Percentiles rank a stretch among this genome's conserved stretches.
Evolutionary conservation across 1,140 invertebrate species (phyloP).

Genomic region (Drosophila ohnishii): DNA sequence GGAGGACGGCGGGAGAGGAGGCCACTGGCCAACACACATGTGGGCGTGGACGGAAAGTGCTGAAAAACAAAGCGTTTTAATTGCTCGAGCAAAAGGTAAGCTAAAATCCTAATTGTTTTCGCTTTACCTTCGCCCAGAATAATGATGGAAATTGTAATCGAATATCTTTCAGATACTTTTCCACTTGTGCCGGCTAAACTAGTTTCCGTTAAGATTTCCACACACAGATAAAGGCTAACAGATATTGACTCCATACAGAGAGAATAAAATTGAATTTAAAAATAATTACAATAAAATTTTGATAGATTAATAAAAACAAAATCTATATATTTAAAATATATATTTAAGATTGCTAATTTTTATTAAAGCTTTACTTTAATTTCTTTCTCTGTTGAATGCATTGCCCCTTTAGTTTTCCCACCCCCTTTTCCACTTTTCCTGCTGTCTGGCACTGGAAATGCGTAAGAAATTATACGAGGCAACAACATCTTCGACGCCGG

Average conservation of each 20-base stretch:
- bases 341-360: neutral
- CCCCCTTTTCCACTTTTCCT: conserved; percentile 5
- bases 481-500: conserved; percentile 58
- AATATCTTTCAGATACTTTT: conserved; percentile 40
- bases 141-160: conserved; percentile 44
- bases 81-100: conserved; percentile 34
- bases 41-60: conserved; percentile 43
- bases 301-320: neutral
- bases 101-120: conserved; percentile 65
- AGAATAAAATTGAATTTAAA: neutral
- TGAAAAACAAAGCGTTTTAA: conserved; percentile 47
- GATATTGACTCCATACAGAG: conserved; percentile 25
- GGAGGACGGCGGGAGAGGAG: neutral
- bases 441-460: conserved; percentile 65
- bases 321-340: neutral
- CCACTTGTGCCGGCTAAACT: conserved; percentile 61
- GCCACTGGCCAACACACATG: conserved; percentile 23
- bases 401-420: neutral
- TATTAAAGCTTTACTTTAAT: too few relatives aligned
- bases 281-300: neutral
- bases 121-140: conserved; percentile 46
- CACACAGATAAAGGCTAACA: conserved; percentile 36
- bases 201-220: conserved; percentile 72
- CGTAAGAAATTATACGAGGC: conserved; percentile 78
- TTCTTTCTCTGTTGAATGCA: conserved; percentile 5